phyloP scores from a whole-genome alignment of 1,140 invertebrate species.

The Caenorhabditis brenneri region DNA sequence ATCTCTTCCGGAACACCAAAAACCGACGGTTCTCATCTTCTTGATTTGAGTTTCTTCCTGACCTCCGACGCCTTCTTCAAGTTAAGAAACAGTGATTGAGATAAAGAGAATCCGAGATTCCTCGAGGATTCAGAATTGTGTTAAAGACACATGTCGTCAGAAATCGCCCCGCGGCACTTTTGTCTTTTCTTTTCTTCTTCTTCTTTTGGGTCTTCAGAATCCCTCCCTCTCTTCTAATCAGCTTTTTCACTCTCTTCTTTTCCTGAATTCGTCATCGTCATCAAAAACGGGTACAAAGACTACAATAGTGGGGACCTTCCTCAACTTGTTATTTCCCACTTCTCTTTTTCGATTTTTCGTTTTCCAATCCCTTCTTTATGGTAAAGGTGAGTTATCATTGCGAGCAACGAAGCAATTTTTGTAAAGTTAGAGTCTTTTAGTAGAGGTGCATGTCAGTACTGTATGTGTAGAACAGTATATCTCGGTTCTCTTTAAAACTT shows the following conservation, averaged over 20 bases:
- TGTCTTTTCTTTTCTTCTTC: conserved; percentile 24
- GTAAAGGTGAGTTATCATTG: too few relatives aligned
- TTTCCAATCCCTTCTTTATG: too few relatives aligned
- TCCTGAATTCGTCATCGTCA: conserved; percentile 26
- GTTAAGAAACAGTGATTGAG: not conserved
- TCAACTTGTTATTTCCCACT: not conserved
- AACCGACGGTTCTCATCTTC: not conserved
- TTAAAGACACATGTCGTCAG: conserved; percentile 10
- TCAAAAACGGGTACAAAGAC: conserved; percentile 31
- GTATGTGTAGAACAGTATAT: too few relatives aligned
- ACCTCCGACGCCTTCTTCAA: not conserved
- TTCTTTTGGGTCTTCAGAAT: not conserved
- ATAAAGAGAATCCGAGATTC: conserved; percentile 9
- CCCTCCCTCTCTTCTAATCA: conserved; percentile 2
- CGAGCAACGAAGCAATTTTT: too few relatives aligned
- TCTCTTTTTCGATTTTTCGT: too few relatives aligned
- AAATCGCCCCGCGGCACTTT: conserved; percentile 21
- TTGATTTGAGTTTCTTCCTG: not conserved
- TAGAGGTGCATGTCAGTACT: too few relatives aligned
- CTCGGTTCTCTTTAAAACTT: too few relatives aligned
- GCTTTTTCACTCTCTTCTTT: conserved; percentile 27
- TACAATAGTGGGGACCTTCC: not conserved
- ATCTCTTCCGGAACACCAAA: conserved; percentile 23
- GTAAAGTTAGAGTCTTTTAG: too few relatives aligned
- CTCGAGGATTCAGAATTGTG: conserved; percentile 40